Evolutionary conservation across 2,113 vertebrate genomes (phyloP).

Genomic region (Harpagus bidentatus): DNA sequence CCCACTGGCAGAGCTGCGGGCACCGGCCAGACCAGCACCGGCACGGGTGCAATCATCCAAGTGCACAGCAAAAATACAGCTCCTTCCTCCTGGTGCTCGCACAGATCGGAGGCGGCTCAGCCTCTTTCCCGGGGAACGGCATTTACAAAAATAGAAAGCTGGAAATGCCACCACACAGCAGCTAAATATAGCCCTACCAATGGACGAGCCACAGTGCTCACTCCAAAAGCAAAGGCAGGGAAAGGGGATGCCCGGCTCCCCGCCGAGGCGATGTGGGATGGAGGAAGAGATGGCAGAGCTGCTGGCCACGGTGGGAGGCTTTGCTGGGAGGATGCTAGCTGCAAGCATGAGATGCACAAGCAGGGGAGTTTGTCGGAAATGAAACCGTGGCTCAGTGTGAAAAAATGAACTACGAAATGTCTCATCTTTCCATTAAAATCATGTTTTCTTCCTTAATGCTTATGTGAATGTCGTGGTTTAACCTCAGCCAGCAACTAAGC

Average conservation of each 20-base stretch:
- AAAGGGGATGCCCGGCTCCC: neutral
- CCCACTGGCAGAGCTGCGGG: neutral
- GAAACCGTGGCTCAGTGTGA: neutral
- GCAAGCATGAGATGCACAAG: neutral
- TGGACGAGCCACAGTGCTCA: neutral
- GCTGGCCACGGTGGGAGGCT: neutral
- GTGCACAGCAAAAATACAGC: neutral
- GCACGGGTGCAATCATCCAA: neutral
- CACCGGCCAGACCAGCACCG: accelerated
- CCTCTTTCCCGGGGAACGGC: neutral
- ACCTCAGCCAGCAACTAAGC: too few relatives aligned
- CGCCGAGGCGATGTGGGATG: accelerated
- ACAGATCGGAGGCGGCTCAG: neutral
- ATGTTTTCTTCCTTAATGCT: neutral
- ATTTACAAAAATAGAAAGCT: constrained; percentile 55
- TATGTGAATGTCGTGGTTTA: neutral
- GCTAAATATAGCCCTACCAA: constrained; percentile 47
- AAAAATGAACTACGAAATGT: neutral
- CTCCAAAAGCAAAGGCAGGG: neutral
- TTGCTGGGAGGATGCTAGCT: neutral
- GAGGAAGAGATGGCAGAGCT: neutral
- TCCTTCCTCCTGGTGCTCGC: neutral
- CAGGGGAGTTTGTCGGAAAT: neutral
- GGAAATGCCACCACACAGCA: constrained; percentile 37
- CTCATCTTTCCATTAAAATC: neutral